Evolutionary conservation across 2,113 vertebrate species (phyloP).

Genomic region (Perognathus longimembris): DNA sequence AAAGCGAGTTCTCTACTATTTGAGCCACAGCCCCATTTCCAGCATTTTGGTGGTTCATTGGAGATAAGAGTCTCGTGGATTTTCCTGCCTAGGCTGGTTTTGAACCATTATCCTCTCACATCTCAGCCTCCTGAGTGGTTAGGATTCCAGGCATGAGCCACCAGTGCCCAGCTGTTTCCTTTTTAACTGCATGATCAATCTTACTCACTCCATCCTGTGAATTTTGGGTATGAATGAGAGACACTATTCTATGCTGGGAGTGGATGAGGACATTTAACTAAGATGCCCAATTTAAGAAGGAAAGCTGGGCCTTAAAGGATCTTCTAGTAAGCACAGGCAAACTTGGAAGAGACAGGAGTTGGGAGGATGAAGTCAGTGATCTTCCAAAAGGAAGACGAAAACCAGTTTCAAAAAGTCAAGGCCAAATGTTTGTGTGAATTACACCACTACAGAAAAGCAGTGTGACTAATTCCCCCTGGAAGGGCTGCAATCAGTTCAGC

Average conservation of each 20-base stretch:
- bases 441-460: conserved; percentile 49
- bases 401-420: conserved; percentile 55
- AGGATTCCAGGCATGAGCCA: too few relatives aligned
- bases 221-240: background rate
- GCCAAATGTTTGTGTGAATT: background rate
- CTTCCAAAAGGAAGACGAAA: conserved; percentile 11
- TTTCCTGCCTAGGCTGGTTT: too few relatives aligned
- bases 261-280: background rate
- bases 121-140: too few relatives aligned
- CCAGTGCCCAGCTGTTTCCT: background rate
- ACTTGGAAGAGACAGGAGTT: conserved; percentile 10
- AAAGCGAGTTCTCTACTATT: too few relatives aligned
- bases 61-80: too few relatives aligned
- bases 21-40: too few relatives aligned
- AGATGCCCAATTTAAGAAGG: background rate
- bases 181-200: background rate
- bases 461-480: conserved; percentile 63
- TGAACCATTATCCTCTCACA: too few relatives aligned
- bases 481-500: conserved; percentile 35
- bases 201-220: background rate
- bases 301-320: background rate
- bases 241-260: background rate
- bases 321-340: background rate
- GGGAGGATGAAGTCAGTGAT: conserved; percentile 4
- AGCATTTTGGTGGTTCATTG: too few relatives aligned